phyloP scores from a whole-genome alignment of 2,888 invertebrate species.

The Zootermopsis nevadensis region DNA sequence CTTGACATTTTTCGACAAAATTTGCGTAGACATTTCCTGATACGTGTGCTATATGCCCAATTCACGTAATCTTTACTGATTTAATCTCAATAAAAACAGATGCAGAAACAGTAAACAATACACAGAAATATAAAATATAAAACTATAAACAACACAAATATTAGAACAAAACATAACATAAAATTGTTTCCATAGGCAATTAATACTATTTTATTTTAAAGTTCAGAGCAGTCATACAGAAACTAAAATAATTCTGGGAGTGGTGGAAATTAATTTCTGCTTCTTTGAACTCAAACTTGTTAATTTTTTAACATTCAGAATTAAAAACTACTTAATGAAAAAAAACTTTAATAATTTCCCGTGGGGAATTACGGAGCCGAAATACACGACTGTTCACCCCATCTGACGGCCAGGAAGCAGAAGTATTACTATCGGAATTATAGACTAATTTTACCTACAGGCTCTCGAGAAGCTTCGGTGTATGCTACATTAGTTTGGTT shows the following conservation, averaged over 20 bases:
- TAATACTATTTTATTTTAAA: not conserved
- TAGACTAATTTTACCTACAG: slow-evolving; percentile 28
- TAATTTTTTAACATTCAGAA: not conserved
- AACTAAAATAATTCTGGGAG: not conserved
- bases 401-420: not conserved
- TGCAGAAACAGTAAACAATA: too few relatives aligned
- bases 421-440: slow-evolving; percentile 4
- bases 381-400: not conserved
- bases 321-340: not conserved
- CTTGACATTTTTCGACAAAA: too few relatives aligned
- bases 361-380: not conserved
- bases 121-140: too few relatives aligned
- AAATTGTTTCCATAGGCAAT: not conserved
- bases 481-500: slow-evolving; percentile 48
- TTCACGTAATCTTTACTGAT: too few relatives aligned
- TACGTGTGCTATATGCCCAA: too few relatives aligned
- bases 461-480: not conserved
- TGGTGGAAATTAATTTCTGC: not conserved
- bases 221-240: not conserved
- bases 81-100: too few relatives aligned
- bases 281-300: not conserved
- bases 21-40: too few relatives aligned
- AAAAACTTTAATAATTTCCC: not conserved
- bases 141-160: too few relatives aligned
- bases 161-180: not conserved